Base-by-base conservation (phyloP, 2,113 vertebrate genomes). In the Phoxinus phoxinus region DNA sequence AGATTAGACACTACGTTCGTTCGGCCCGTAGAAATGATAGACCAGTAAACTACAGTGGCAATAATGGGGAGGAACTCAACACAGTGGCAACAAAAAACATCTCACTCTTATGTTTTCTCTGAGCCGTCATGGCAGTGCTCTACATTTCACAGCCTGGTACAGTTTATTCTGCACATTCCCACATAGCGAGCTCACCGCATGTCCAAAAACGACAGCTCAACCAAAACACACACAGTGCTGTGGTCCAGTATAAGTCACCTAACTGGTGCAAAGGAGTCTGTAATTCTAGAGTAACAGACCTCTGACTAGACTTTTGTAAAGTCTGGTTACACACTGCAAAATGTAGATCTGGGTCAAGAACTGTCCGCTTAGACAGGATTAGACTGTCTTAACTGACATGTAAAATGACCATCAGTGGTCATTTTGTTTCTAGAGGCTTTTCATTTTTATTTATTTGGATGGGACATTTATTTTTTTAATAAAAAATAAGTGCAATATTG, bases 161-260 rank as follows among this genome's bases (percentile, higher is more conserved):
- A 30, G 80, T 82, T 67, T 71, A 59, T 44, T 67, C 79, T 67
- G n/a, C 80, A 63, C 67, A 86, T 86, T 74, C 80, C 35, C 58
- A 44, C 61, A 51, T 25, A 74, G 74, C 74, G 74, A 76, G 74
- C 74, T 76, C 74, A 51, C 44, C 25, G 46, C 48, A 76, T 30
- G 25, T 73, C 67, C 77, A 81, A 67, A 85, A 80, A 61, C 46
- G 27, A 51, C 69, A 63, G 15, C 32, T 48, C 71, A 67, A 78
- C 48, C 69, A 37, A 77, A 32, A 78, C 61, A 72, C 58, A 44
- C 21, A 63, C 46, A 51, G 74, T 17, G 7, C 74, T 51, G 71
- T 12, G 23, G 41, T 74, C 41, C 41, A 74, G 44, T 74, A 74
- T 25, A 46, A 46, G 71, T 25, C 13, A 7, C 41, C 41, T 15